A percentile compares a stretch with the other conserved stretches of the same genome.
Conservation (phyloP, 2,797 vertebrate species). For the Dendrocincla tyrannina region DNA sequence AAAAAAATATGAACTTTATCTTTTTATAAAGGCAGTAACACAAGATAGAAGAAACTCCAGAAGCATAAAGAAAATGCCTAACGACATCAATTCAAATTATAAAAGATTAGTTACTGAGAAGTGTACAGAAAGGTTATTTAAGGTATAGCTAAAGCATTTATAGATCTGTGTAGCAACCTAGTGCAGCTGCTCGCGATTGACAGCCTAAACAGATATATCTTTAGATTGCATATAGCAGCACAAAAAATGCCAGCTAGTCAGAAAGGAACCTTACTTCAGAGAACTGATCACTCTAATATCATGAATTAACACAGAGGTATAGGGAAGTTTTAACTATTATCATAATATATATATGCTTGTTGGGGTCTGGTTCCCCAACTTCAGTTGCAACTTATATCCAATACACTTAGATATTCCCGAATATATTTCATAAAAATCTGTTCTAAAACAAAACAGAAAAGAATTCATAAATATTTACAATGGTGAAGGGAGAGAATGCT, state of each 20-base stretch:
- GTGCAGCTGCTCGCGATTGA: not conserved
- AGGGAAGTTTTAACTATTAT: not conserved
- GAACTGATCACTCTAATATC: not conserved
- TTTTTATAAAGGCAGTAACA: not conserved
- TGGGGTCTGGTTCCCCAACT: not conserved
- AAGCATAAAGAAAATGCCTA: not conserved
- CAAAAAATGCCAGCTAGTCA: fast-evolving
- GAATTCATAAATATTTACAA: slow-evolving; percentile 15
- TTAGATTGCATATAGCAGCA: not conserved
- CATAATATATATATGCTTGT: not conserved
- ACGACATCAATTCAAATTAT: not conserved
- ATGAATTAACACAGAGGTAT: not conserved
- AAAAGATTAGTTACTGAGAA: not conserved
- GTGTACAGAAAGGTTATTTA: not conserved
- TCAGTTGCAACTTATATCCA: not conserved
- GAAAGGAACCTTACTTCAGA: not conserved
- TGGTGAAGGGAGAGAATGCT: not conserved
- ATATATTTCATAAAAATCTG: not conserved
- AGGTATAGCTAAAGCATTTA: not conserved
- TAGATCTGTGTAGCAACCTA: not conserved
- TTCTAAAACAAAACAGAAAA: not conserved
- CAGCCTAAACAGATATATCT: not conserved
- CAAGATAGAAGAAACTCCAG: not conserved
- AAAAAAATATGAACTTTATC: fast-evolving
- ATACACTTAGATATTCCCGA: not conserved